Percentiles rank a stretch among this genome's conserved stretches.
Evolutionary conservation across 2,797 vertebrate species (phyloP).

Genomic region (Morus bassanus): DNA sequence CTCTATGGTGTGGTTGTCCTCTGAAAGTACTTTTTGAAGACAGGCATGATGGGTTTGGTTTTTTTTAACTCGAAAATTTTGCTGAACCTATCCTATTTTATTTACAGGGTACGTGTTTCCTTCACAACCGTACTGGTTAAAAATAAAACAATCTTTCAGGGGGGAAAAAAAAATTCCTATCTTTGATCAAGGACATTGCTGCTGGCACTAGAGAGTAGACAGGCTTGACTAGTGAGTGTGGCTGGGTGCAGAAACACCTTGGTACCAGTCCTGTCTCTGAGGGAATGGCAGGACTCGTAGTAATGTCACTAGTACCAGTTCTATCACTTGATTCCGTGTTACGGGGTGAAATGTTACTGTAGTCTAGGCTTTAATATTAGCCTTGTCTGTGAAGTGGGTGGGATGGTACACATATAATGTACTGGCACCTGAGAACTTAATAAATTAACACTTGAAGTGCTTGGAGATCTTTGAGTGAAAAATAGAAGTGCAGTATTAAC

Average conservation of each 20-base stretch:
- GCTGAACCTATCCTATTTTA: neutral
- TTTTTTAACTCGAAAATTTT: neutral
- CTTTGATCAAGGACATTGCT: neutral
- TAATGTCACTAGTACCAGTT: rapidly evolving
- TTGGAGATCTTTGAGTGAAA: neutral
- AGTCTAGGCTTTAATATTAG: rapidly evolving
- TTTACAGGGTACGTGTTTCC: rapidly evolving
- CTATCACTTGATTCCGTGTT: rapidly evolving
- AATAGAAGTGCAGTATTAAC: rapidly evolving
- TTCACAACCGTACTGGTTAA: neutral
- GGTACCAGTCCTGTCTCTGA: neutral
- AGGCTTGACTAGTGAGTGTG: neutral
- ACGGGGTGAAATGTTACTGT: rapidly evolving
- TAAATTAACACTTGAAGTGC: rapidly evolving
- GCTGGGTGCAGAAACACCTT: neutral
- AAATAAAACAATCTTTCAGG: neutral
- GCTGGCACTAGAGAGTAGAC: neutral
- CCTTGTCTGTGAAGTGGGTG: too few species aligned
- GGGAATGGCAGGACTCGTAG: rapidly evolving
- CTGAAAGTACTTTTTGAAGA: neutral
- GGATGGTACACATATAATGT: rapidly evolving
- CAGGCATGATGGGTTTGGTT: neutral
- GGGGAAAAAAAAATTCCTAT: rapidly evolving
- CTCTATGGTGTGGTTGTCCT: neutral
- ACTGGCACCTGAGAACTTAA: rapidly evolving